These are phyloP conservation scores for Tetramorium parvispinum DNA, from an alignment of 1,140 invertebrate genomes.

Conservation along the genomic window DNA sequence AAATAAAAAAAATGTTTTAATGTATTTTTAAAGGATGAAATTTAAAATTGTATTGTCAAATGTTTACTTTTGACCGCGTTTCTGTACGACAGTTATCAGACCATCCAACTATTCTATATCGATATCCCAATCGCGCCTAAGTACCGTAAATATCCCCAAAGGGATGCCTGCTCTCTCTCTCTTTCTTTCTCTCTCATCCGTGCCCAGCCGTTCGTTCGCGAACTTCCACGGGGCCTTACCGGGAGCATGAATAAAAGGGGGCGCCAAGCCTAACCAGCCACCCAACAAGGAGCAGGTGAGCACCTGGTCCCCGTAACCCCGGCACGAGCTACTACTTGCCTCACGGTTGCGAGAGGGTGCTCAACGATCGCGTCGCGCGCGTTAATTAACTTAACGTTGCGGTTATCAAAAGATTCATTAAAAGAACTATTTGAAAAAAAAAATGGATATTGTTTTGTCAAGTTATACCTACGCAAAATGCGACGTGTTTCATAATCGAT, in stretches of 20 bases:
- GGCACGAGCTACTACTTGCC: constrained; percentile 74
- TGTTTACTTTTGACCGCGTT: neutral
- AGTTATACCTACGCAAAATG: neutral
- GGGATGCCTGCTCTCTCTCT: neutral
- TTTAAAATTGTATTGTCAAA: neutral
- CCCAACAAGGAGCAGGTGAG: constrained; percentile 78
- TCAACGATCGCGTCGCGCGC: constrained; percentile 31
- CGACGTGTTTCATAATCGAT: neutral
- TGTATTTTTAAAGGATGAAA: neutral
- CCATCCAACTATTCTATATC: neutral
- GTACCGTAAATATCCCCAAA: constrained; percentile 28
- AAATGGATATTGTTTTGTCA: neutral
- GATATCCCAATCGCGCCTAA: constrained; percentile 6
- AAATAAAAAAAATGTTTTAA: neutral
- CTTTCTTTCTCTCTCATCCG: neutral
- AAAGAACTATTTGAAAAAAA: neutral
- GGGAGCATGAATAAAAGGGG: constrained; percentile 66
- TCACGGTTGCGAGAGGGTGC: constrained; percentile 59
- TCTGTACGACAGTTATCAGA: neutral
- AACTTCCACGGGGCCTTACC: constrained; percentile 34
- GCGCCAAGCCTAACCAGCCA: constrained; percentile 68
- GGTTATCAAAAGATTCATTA: neutral
- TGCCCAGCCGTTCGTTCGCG: constrained; percentile 52
- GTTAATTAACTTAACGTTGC: neutral
- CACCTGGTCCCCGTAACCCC: constrained; percentile 76